Evolutionary conservation across 2,797 vertebrate genomes (phyloP).

Genomic region (Capromys pilorides): DNA sequence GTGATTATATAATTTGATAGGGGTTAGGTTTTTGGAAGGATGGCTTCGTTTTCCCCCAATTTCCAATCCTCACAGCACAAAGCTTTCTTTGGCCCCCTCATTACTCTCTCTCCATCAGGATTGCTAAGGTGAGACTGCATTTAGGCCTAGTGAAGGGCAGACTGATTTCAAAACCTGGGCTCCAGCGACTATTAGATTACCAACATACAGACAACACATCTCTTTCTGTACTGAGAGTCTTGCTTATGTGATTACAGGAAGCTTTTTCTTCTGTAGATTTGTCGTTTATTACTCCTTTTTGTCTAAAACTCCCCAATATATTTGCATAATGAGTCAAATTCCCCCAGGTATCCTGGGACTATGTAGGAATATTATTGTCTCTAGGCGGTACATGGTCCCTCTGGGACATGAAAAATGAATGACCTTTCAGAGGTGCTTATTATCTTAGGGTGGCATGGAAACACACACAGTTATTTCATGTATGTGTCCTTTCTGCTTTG

Average conservation of each 20-base stretch:
- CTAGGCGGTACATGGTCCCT: constrained; percentile 46
- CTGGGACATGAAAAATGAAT: constrained; percentile 47
- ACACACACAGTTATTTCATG: neutral
- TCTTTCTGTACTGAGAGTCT: neutral
- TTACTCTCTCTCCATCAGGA: neutral
- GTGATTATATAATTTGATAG: constrained; percentile 54
- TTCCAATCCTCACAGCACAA: neutral
- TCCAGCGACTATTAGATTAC: constrained; percentile 46
- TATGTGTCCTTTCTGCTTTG: constrained; percentile 29
- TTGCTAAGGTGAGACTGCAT: neutral
- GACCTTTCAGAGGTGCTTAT: constrained; percentile 57
- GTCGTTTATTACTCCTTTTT: constrained; percentile 63
- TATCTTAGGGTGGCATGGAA: constrained; percentile 22
- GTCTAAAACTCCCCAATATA: constrained; percentile 56
- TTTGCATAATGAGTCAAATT: constrained; percentile 52
- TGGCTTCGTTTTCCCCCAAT: neutral
- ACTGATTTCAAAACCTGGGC: constrained; percentile 48
- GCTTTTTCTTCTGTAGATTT: constrained; percentile 33
- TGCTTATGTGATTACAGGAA: constrained; percentile 23
- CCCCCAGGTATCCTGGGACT: constrained; percentile 62
- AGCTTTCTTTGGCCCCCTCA: neutral
- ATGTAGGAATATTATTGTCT: constrained; percentile 52
- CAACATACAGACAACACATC: constrained; percentile 35
- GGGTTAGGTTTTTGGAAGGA: constrained; percentile 11
- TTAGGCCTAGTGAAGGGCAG: constrained; percentile 45